A percentile compares a stretch with the other conserved stretches of the same genome.
Conservation (phyloP, 2,888 invertebrate species). For the Listrodromus nycthemerus region DNA sequence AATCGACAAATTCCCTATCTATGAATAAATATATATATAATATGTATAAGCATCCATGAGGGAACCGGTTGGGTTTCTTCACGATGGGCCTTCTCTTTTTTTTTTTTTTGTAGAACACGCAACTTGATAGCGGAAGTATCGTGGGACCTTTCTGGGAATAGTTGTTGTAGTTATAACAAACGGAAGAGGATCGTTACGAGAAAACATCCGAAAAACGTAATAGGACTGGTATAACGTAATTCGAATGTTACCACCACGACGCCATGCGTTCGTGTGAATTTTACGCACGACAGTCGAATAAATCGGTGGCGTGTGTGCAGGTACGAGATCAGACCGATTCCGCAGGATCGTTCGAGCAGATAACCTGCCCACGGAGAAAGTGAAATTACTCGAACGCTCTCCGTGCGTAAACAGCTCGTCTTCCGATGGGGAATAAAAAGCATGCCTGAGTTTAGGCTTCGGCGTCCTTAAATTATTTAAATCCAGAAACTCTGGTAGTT, state of each 20-base stretch:
- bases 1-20: too few relatives aligned
- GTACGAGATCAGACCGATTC: constrained; percentile 42
- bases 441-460: not conserved
- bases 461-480: constrained; percentile 8
- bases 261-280: not conserved
- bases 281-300: constrained; percentile 31
- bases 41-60: not conserved
- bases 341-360: constrained; percentile 58
- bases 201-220: constrained; percentile 18
- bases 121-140: not conserved
- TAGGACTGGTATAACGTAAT: not conserved
- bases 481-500: not conserved
- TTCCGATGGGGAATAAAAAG: constrained; percentile 49
- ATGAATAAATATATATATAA: too few relatives aligned
- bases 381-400: constrained; percentile 53
- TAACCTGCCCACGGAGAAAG: constrained; percentile 62
- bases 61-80: not conserved
- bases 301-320: constrained; percentile 19
- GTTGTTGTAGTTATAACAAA: not conserved
- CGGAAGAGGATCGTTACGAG: constrained; percentile 17
- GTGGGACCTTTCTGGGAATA: not conserved
- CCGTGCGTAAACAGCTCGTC: constrained; percentile 51
- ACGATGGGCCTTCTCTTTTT: not conserved
- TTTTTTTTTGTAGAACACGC: not conserved
- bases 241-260: not conserved